These are phyloP conservation scores for Caenorhabditis afra DNA, from an alignment of 2,888 invertebrate genomes.

Conservation along the genomic window DNA sequence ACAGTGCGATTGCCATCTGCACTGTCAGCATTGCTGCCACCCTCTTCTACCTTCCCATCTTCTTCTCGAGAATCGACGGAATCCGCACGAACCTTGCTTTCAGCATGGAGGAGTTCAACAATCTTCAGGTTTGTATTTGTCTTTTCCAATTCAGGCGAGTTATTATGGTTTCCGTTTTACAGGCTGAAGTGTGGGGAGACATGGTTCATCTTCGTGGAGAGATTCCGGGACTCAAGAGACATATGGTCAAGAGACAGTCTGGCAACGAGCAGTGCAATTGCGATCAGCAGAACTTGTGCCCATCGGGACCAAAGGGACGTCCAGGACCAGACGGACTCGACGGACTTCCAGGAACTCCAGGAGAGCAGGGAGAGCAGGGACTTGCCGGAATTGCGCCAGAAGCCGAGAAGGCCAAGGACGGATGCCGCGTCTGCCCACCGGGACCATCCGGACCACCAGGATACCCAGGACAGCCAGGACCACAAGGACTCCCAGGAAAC, in stretches of 20 bases:
- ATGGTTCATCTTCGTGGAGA: conserved; percentile 60
- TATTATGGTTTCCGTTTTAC: too few relatives aligned
- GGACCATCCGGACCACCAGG: conserved; percentile 70
- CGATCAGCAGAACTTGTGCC: conserved; percentile 63
- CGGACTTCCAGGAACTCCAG: conserved; percentile 74
- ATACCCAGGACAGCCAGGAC: conserved; percentile 76
- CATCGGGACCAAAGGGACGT: conserved; percentile 71
- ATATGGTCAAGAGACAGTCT: conserved; percentile 58
- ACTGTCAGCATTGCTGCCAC: conserved; percentile 63
- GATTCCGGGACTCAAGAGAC: conserved; percentile 48
- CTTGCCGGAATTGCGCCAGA: conserved; percentile 63
- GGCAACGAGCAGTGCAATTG: conserved; percentile 64
- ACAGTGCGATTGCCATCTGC: conserved; percentile 62
- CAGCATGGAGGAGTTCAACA: conserved; percentile 68
- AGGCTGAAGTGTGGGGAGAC: conserved; percentile 70
- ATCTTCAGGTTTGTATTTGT: conserved; percentile 60
- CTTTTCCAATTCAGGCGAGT: not conserved
- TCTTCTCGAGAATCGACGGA: conserved; percentile 60
- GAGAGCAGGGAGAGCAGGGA: conserved; percentile 67
- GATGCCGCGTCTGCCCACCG: conserved; percentile 68
- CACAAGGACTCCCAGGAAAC: conserved; percentile 81
- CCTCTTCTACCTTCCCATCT: conserved; percentile 61
- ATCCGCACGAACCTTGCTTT: conserved; percentile 60
- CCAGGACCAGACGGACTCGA: conserved; percentile 79
- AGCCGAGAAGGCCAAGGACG: conserved; percentile 52